Base-by-base conservation (phyloP, 2,797 vertebrate species). In the Tiaroga cobitis region DNA sequence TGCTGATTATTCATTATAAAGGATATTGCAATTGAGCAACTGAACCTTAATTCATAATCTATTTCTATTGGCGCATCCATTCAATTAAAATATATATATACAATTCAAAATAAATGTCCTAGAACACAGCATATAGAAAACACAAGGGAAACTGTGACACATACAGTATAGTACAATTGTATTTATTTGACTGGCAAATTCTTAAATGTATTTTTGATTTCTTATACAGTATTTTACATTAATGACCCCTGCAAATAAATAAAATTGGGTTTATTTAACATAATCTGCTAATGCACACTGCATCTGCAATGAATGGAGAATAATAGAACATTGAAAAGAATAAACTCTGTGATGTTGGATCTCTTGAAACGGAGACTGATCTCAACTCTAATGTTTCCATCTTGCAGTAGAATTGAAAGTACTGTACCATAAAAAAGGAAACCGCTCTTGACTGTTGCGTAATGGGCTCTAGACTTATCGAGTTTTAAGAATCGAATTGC, bases 401-500 rank as follows among this genome's bases (percentile, higher is more conserved):
- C n/a, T 9, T 21, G 37, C 26, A 8, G 16, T 29, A 43, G 32
- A 67, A 51, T 21, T 39, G 63, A 9, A 54, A 24, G 69, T 32
- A 72, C 9, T 24, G 34, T 78, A 78, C 8, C 34, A 1, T 26
- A 5, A 1, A 63, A 11, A n/a, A 51, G 37, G 54, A 56, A 68
- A 68, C n/a, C 8, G 39, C 26, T 54, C 56, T 26, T 83, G 26
- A 82, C 59, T 67, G 21, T 65, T 37, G 32, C 16, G 10, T 54
- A 39, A 76, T 39, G 43, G 41, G 26, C 29, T 54, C 13, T 29
- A 34, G 76, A 49, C 5, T 68, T 82, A 76, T 76, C 32, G 59
- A n/a, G 34, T 65, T 81, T 68, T 63, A 39, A 59, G 26, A 81
- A 34, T 63, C 69, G 8, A 65, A 49, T 70, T 73, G 51, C 54